Evolutionary conservation across 2,888 invertebrate genomes (phyloP), one percentile per base, ranked within the genome.

Genomic region (Phragmatobia fuliginosa): DNA sequence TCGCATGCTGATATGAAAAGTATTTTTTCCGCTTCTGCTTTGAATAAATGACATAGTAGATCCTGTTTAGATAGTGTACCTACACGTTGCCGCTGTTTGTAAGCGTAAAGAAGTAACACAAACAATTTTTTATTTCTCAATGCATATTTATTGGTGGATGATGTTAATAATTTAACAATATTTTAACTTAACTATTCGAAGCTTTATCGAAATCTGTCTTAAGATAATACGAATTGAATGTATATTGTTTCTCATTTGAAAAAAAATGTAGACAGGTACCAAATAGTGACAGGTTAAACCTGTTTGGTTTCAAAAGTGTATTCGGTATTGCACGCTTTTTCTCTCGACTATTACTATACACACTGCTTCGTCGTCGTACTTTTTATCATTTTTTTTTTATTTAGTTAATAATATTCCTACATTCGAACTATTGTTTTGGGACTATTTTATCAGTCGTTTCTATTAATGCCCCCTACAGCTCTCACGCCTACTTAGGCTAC

Each of bases 171-270:
- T 79, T 67, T 74, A 73, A 70, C 31, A 67, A 75, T 73, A 67
- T 76, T 73, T 76, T 71, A 75, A 66, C 66, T 56, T 70, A 71
- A 76, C 74, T 70, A 75, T 71, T 71, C 73, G 71, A 61, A 74
- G 63, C 70, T 82, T 67, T 81, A 83, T 81, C 75, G 77, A 77
- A 76, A 77, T 79, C 79, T 79, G 84, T 82, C 84, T 82, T 79
- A 85, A 85, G 83, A 83, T 78, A 84, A 81, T 80, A 79, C 75
- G 72, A 83, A 82, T 85, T 83, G 79, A 83, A 83, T 84, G 78
- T 81, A 78, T 79, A 83, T 84, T 82, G 84, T 85, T 73, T 80
- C 85, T 81, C 80, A 83, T 82, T 85, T 81, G 79, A 80, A 74
- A 83, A 41, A 78, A 77, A 78, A 75, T 76, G 60, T 76, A 67